Evolutionary conservation across 2,888 invertebrate species (phyloP), one percentile per base, ranked within the genome.

Genomic region (Mesochorus sp.): DNA sequence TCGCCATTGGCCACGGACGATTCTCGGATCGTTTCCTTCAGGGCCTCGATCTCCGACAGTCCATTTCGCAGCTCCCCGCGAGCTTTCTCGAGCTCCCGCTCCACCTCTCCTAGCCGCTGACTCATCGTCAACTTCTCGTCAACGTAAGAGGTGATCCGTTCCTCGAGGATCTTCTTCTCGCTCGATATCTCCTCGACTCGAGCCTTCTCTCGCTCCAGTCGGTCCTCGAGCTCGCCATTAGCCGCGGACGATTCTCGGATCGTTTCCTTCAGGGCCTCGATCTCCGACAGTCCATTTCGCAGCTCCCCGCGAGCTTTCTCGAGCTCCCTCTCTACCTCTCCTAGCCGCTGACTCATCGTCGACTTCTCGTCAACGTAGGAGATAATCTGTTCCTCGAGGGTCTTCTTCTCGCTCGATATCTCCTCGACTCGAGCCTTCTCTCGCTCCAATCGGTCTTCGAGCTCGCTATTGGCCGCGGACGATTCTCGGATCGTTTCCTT

Each of bases 341-440:
- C 31, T 2, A 76, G 26, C 14, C 44, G 12, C 12, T 77, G 31
- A 3, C 77, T 5, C 47, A 62, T 44, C 37, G 76, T 39, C 6
- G 55, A 6, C 6, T 10, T 14, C 8, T 53, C 47, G 0, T 6
- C n/a, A 10, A 76, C 42, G 39, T 49, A 26, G 2, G 8, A 59
- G 4, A 47, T 19, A 10, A 80, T 47, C 66, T 77, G 21, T 37
- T 66, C 14, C 6, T 80, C 14, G 2, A 70, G 42, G 1, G 17
- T 8, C 3, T 19, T 28, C 61, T 76, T 70, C 17, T 76, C 73
- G 0, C 34, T 14, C 10, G 26, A 10, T 24, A 44, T 6, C 21
- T 12, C 28, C 3, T 49, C 19, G 3, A 62, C 39, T 24, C 19
- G 10, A 2, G 55, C 26, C 39, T 26, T 57, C 34, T n/a, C 14